phyloP scores from a whole-genome alignment of 2,113 vertebrate species.

The Cynopterus brachyotis region DNA sequence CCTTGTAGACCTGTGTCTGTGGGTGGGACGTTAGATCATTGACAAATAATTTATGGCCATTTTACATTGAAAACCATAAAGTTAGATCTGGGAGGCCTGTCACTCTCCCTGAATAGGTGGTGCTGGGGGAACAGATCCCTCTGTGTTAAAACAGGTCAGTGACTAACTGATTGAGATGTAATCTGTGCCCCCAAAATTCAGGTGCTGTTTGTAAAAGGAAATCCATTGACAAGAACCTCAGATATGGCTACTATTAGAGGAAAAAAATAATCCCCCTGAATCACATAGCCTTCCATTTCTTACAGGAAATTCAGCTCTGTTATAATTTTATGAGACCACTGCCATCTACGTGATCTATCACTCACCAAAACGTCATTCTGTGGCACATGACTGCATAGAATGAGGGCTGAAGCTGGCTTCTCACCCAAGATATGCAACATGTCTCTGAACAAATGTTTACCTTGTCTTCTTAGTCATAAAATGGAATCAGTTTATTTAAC shows the following conservation, averaged over 20 bases:
- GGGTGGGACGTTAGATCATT: background rate
- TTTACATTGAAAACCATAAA: background rate
- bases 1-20: background rate
- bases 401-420: too few species aligned
- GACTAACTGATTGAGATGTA: background rate
- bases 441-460: background rate
- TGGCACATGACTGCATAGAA: background rate
- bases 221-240: background rate
- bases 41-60: background rate
- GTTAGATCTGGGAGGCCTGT: background rate
- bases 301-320: background rate
- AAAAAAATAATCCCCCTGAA: background rate
- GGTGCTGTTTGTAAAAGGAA: background rate
- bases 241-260: background rate
- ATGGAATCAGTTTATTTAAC: background rate
- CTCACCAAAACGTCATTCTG: background rate
- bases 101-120: background rate
- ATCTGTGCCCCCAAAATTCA: background rate
- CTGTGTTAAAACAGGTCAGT: background rate
- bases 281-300: background rate
- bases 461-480: background rate
- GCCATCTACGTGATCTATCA: background rate
- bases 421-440: background rate
- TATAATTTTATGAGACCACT: too few species aligned
- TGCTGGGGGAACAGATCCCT: background rate